Base-by-base conservation (phyloP, 2,888 invertebrate genomes). In the Heliconius aoede region DNA sequence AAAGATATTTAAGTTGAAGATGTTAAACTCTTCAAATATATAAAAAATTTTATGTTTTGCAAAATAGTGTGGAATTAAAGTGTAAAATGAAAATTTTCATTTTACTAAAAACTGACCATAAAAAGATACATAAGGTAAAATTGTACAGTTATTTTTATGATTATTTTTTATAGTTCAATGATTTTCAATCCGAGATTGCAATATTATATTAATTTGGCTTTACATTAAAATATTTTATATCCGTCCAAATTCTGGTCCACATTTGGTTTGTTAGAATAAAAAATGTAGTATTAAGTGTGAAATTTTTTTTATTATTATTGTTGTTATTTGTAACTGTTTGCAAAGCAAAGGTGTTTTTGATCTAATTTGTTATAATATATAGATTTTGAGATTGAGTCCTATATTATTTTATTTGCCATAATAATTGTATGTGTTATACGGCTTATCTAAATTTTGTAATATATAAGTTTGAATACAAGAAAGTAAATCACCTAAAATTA, bases 221-320 rank as follows among this genome's bases (percentile, higher is more conserved):
- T 68, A 69, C 8, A 24, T 62, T 65, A 15, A 64, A 74, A 55
- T 73, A 76, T 74, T 30, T 65, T 84, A 82, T 83, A 82, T 90
- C 91, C 91, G 90, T 91, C 91, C 91, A 89, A 87, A 86, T 84
- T 91, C 90, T 91, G 91, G 91, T 91, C 91, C 88, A 88, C 85
- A 75, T 81, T 85, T 80, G 81, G 76, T 81, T 79, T 76, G 24
- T 76, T 69, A 73, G 78, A 77, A 71, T 78, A 72, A n/a, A n/a
- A n/a, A n/a, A 69, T 51, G 60, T 75, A 78, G 76, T 55, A 40
- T 26, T 79, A 71, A 75, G 62, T 65, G 73, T 75, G 69, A 61
- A 60, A 74, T 78, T 78, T 77, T 82, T n/a, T n/a, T n/a, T n/a
- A n/a, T 82, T 84, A 82, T 83, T 78, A 80, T 82, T 82, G 82